Evolutionary conservation across 2,797 vertebrate species (phyloP), one percentile per base, ranked within the genome.

Genomic region (Acipenser oxyrinchus): DNA sequence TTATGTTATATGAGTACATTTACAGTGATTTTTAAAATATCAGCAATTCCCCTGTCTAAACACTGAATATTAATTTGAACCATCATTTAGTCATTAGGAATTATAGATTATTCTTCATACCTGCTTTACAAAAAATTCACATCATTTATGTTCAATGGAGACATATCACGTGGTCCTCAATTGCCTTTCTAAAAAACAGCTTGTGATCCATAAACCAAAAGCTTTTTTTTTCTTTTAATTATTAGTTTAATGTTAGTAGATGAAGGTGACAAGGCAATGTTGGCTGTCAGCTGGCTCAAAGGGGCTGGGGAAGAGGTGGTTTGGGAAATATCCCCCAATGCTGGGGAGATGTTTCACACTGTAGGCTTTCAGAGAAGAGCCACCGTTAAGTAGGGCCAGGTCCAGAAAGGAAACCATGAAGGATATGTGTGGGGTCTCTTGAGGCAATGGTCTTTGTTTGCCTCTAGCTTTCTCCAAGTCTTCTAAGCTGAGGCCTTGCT

Each of bases 361-460:
- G 49, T 62, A 67, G 0, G 66, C 66, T 61, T 67, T 67, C 61
- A 67, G 61, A 51, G 51, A 60, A 37, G 66, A 67, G 60, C 60
- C 66, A 11, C 66, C 66, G 7, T 62, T 62, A 13, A 67, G 50
- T 13, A 67, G 66, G n/a, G 58, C 60, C 59, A 67, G 50, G 50
- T 67, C 61, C 37, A 67, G 61, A 60, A 67, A 67, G 8, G 66
- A 61, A 60, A 67, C 37, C 10, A 49, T 37, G 51, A 60, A 62
- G 9, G 66, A 62, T 7, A 62, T 37, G 2, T 18, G 50, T 10
- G 7, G 60, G 60, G 15, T 7, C 53, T 55, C 53, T 55, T 55
- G 6, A 10, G 53, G 10, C 53, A 55, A n/a, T 10, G 53, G 53
- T n/a, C 9, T 55, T 37, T 37, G 37, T 37, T 37, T 37, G 37